Base-by-base conservation (phyloP, 2,888 invertebrate genomes). In the Parnassius mnemosyne region DNA sequence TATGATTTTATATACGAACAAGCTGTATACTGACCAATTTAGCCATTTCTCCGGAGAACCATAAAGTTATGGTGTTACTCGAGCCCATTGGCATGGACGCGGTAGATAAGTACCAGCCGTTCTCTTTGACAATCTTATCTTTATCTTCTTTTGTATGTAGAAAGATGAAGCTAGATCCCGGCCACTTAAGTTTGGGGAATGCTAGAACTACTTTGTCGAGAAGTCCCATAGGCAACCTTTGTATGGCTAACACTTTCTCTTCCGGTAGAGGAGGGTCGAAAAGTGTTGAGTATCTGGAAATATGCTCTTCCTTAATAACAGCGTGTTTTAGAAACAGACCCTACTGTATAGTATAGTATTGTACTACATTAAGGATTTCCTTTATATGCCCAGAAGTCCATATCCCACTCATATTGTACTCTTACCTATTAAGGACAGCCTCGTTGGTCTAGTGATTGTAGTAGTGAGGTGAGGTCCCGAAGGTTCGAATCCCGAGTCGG, bases 171-270 rank as follows among this genome's bases (percentile, higher is more conserved):
- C 34, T 47, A 3, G 51, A 44, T n/a, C 34, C 75, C 1, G 87
- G 83, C 94, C 95, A 95, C 94, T 95, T 95, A 11, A 86, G 84
- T 7, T 84, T 74, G 0, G 93, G 86, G 78, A 94, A 96, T 60
- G 92, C 86, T 1, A 95, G 70, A 63, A 93, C 93, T 50, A 96
- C 92, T 83, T 96, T 96, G 65, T 93, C 92, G 1, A 94, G 93
- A 7, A 92, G 90, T 1, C 95, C 95, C 69, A 94, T 93, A 0
- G 93, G 92, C 59, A 95, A 76, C 54, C 85, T 86, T 80, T 93
- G 73, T 58, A 95, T 94, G 9, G 92, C 91, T 42, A 81, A 81
- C 3, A 85, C 72, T 80, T 94, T 95, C 11, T 74, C 72, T 11
- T 75, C 65, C 0, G 94, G 92, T 20, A 94, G 75, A 41, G 81